Evolutionary conservation across 2,113 vertebrate genomes (phyloP).

Genomic region (Macroglossus sobrinus): DNA sequence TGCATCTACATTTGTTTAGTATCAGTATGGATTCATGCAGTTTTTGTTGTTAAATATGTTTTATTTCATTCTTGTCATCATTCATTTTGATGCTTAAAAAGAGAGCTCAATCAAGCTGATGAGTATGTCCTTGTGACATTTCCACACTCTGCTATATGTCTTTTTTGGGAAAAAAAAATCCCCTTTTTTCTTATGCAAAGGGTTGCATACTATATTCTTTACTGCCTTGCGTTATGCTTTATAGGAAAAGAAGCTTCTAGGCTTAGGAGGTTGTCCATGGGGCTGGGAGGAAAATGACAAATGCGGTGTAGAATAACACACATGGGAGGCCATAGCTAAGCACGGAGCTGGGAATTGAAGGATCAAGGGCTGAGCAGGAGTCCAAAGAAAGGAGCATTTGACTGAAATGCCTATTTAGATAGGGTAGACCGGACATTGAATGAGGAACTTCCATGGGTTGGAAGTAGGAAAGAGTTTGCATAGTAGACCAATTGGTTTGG

Average conservation of each 20-base stretch:
- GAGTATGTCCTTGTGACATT: not conserved
- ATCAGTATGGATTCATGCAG: not conserved
- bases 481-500: not conserved
- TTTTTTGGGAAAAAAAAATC: not conserved
- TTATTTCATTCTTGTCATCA: not conserved
- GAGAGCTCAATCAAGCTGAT: not conserved
- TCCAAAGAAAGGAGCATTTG: not conserved
- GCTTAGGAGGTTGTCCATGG: not conserved
- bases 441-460: not conserved
- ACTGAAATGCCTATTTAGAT: not conserved
- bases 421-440: not conserved
- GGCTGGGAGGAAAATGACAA: not conserved
- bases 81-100: conserved; percentile 15
- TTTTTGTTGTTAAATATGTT: not conserved
- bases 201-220: not conserved
- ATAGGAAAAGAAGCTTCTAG: too few relatives aligned
- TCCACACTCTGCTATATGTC: not conserved
- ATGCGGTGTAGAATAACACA: too few relatives aligned
- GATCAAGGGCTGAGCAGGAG: not conserved
- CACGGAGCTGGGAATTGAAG: not conserved
- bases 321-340: not conserved
- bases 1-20: not conserved
- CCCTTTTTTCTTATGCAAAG: not conserved
- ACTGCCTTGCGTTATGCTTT: not conserved
- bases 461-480: not conserved